phyloP scores from a whole-genome alignment of 2,888 invertebrate genomes.

The Micropterix aruncella region DNA sequence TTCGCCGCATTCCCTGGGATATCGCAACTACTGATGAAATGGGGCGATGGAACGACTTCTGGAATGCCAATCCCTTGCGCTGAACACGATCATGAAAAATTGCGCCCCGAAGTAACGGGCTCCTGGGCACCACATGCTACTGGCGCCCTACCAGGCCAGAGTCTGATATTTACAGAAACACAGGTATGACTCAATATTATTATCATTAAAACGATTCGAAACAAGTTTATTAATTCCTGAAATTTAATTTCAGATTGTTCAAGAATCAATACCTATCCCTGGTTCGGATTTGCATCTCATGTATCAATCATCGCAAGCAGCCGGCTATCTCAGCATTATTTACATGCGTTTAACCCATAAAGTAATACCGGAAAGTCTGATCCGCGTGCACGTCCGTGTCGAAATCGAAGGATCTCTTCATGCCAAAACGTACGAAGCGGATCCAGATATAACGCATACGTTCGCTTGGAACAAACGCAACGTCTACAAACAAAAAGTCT shows the following conservation, averaged over 20 bases:
- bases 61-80: constrained; percentile 47
- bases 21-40: constrained; percentile 35
- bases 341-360: constrained; percentile 77
- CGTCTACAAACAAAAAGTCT: constrained; percentile 93
- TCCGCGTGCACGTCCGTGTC: constrained; percentile 82
- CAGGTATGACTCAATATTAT: constrained; percentile 42
- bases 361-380: constrained; percentile 63
- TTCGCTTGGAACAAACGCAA: constrained; percentile 98
- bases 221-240: too few species aligned
- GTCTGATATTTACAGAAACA: constrained; percentile 81
- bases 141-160: constrained; percentile 66
- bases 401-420: constrained; percentile 89
- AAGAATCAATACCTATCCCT: constrained; percentile 88
- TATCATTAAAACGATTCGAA: too few species aligned
- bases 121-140: constrained; percentile 86
- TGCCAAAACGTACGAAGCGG: constrained; percentile 89
- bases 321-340: constrained; percentile 88
- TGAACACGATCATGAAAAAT: constrained; percentile 74
- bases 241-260: constrained; percentile 63
- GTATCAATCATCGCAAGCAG: constrained; percentile 90
- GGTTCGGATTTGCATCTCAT: constrained; percentile 88
- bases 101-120: constrained; percentile 75
- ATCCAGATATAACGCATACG: constrained; percentile 86
- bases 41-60: constrained; percentile 20
- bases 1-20: constrained; percentile 39